These are phyloP conservation scores for Drosophila parthenogenetica DNA, from an alignment of 2,888 invertebrate genomes.

Conservation along the genomic window DNA sequence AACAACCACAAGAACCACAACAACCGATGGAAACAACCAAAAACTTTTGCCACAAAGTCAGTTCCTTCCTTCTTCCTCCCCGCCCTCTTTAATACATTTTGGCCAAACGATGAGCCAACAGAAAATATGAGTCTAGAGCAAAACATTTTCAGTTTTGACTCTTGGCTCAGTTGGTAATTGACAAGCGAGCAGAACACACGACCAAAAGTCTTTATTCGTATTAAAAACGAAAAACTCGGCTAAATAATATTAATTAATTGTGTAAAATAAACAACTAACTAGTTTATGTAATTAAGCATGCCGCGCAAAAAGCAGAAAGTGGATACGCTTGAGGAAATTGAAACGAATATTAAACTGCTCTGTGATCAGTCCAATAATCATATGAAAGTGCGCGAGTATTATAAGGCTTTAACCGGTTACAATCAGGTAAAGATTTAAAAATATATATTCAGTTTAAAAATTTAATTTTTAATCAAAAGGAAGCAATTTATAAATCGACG, in stretches of 20 bases:
- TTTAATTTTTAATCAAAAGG: too few species aligned
- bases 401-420: slow-evolving; percentile 89
- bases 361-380: slow-evolving; percentile 92
- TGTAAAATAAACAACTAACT: not conserved
- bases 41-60: slow-evolving; percentile 32
- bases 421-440: slow-evolving; percentile 87
- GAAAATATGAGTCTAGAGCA: slow-evolving; percentile 45
- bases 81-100: not conserved
- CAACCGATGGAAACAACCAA: slow-evolving; percentile 39
- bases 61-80: slow-evolving; percentile 4
- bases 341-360: slow-evolving; percentile 88
- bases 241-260: not conserved
- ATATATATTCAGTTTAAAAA: not conserved
- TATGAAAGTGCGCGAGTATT: slow-evolving; percentile 90
- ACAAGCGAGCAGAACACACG: slow-evolving; percentile 50
- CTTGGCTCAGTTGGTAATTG: slow-evolving; percentile 59
- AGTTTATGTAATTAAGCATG: slow-evolving; percentile 61
- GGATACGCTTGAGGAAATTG: slow-evolving; percentile 85
- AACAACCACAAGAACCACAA: slow-evolving; percentile 48
- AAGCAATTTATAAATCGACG: not conserved
- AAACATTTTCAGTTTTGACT: slow-evolving; percentile 19
- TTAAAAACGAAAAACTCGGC: not conserved
- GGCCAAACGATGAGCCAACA: slow-evolving; percentile 20
- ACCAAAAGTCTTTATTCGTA: too few species aligned
- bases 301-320: slow-evolving; percentile 81